Evolutionary conservation across 2,888 invertebrate species (phyloP).

Genomic region (Pseudeuparius sepicola): DNA sequence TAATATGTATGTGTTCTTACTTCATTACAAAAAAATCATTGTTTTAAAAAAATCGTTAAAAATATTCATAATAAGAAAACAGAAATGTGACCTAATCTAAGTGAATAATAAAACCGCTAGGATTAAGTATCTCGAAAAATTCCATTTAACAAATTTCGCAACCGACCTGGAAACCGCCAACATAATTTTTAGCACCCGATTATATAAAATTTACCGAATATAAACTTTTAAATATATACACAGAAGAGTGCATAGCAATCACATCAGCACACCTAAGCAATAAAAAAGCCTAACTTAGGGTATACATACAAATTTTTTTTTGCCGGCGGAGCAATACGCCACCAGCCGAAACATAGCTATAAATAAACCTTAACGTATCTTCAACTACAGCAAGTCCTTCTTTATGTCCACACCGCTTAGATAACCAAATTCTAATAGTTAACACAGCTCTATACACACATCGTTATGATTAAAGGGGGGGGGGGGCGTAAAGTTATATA

Average conservation of each 20-base stretch:
- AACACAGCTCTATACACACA: conserved; percentile 38
- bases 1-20: too few relatives aligned
- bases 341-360: too few relatives aligned
- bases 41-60: conserved; percentile 11
- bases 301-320: conserved; percentile 28
- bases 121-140: too few relatives aligned
- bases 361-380: too few relatives aligned
- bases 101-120: too few relatives aligned
- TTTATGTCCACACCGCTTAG: conserved; percentile 29
- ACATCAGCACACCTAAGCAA: conserved; percentile 39
- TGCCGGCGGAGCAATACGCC: too few relatives aligned
- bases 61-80: conserved; percentile 10
- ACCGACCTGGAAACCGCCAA: conserved; percentile 22
- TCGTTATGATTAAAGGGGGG: conserved; percentile 20
- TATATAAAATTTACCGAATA: conserved; percentile 29
- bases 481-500: conserved; percentile 8
- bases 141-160: conserved; percentile 22
- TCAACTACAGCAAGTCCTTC: conserved; percentile 6
- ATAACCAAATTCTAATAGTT: conserved; percentile 28
- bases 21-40: conserved; percentile 16
- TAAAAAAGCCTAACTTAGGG: conserved; percentile 33
- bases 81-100: too few relatives aligned
- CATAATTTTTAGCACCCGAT: conserved; percentile 35
- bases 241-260: conserved; percentile 36
- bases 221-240: conserved; percentile 33